Conservation (phyloP, 2,888 invertebrate species). For the Drosophila anceps region DNA sequence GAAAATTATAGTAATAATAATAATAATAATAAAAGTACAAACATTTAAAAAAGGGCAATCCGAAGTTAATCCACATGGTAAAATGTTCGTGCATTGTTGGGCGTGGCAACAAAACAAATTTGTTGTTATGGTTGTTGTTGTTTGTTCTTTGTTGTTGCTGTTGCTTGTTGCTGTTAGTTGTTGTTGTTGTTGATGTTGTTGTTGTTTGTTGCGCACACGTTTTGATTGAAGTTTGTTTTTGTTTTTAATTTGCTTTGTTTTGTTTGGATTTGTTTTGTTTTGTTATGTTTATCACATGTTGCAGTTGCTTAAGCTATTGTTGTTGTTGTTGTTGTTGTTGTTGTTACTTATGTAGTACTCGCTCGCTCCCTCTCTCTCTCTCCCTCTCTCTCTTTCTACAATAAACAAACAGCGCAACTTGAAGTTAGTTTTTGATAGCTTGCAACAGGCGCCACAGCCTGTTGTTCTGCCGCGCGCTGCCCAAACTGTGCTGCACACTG, state of each 20-base stretch:
- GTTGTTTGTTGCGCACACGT: conserved; percentile 31
- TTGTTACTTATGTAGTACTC: not conserved
- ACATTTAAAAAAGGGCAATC: conserved; percentile 69
- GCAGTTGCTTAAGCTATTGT: conserved; percentile 1
- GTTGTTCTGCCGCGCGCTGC: not conserved
- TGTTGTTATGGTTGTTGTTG: conserved; percentile 24
- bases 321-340: not conserved
- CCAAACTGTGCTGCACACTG: not conserved
- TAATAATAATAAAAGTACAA: conserved; percentile 49
- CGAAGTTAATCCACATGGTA: conserved; percentile 72
- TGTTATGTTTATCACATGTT: conserved; percentile 42
- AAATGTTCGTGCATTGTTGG: conserved; percentile 70
- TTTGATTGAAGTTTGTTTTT: conserved; percentile 10
- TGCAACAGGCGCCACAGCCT: conserved; percentile 10
- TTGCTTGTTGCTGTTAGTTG: conserved; percentile 32
- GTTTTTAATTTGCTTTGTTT: conserved; percentile 1
- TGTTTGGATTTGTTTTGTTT: conserved; percentile 20
- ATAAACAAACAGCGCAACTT: conserved; percentile 34
- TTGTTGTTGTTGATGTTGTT: conserved; percentile 25
- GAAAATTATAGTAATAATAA: conserved; percentile 20
- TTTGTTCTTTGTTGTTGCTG: conserved; percentile 5
- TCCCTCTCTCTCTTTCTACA: conserved; percentile 11
- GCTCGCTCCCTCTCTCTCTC: not conserved
- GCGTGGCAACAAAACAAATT: conserved; percentile 35
- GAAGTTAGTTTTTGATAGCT: conserved; percentile 28